Percentiles rank a stretch among this genome's conserved stretches.
Conservation (phyloP, 2,113 vertebrate genomes). For the Saguinus imperator region DNA sequence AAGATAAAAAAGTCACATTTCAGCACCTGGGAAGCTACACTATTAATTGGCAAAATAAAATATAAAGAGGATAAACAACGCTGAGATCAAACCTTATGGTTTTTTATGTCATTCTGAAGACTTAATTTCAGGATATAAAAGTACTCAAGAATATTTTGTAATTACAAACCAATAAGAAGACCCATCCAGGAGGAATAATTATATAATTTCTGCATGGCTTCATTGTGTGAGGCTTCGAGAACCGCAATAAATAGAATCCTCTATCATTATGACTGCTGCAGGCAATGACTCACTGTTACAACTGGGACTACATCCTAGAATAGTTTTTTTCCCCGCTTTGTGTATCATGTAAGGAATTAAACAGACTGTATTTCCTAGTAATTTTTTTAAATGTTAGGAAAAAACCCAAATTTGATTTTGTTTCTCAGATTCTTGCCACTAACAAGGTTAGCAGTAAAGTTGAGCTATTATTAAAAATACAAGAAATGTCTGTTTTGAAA, state of each 20-base stretch:
- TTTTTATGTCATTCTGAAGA: slow-evolving; percentile 66
- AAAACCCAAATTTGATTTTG: background rate
- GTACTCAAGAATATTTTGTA: slow-evolving; percentile 78
- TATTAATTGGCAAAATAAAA: slow-evolving; percentile 65
- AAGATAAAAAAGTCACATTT: slow-evolving; percentile 52
- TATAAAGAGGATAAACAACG: slow-evolving; percentile 62
- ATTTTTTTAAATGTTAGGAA: background rate
- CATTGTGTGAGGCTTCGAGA: slow-evolving; percentile 72
- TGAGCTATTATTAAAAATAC: background rate
- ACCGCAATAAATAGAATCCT: slow-evolving; percentile 83
- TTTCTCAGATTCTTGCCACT: slow-evolving; percentile 42
- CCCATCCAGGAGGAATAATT: slow-evolving; percentile 87
- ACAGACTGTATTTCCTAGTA: slow-evolving; percentile 59
- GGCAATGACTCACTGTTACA: slow-evolving; percentile 82
- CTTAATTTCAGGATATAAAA: slow-evolving; percentile 78
- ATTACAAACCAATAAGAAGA: slow-evolving; percentile 85
- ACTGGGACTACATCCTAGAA: slow-evolving; percentile 79
- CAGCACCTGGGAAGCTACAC: slow-evolving; percentile 29
- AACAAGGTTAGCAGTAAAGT: background rate
- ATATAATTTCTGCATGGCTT: slow-evolving; percentile 82
- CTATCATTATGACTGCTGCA: slow-evolving; percentile 73
- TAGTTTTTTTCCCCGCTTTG: slow-evolving; percentile 61
- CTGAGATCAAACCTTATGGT: slow-evolving; percentile 51
- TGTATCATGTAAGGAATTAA: slow-evolving; percentile 73
- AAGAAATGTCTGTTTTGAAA: background rate